Evolutionary conservation across 2,113 vertebrate genomes (phyloP).

Genomic region (Procavia capensis): DNA sequence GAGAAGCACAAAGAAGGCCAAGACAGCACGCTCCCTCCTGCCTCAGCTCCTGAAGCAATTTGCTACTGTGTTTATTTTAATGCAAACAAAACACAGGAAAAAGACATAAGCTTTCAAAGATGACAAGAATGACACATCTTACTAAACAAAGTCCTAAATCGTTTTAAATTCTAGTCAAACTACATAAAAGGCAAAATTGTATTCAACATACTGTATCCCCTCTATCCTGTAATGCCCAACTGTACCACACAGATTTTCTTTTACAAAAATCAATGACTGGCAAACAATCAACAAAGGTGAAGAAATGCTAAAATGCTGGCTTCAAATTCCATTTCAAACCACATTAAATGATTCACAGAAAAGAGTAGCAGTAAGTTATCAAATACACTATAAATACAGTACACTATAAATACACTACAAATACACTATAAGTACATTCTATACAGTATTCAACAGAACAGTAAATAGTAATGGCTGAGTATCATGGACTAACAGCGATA

Average conservation of each 20-base stretch:
- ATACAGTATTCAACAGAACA: not conserved
- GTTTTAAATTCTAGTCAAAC: slow-evolving; percentile 45
- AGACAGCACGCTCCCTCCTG: slow-evolving; percentile 98
- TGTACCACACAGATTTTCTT: slow-evolving; percentile 19
- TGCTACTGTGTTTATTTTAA: slow-evolving; percentile 91
- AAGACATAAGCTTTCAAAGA: slow-evolving; percentile 65
- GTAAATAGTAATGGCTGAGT: slow-evolving; percentile 4
- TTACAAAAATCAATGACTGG: slow-evolving; percentile 11
- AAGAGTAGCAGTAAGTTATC: not conserved
- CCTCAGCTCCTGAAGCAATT: slow-evolving; percentile 97
- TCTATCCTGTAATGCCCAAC: not conserved
- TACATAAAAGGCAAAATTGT: slow-evolving; percentile 49
- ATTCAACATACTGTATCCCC: not conserved
- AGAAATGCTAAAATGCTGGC: slow-evolving; percentile 38
- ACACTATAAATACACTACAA: not conserved
- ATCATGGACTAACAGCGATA: slow-evolving; percentile 37
- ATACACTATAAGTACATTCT: not conserved
- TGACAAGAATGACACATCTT: slow-evolving; percentile 40
- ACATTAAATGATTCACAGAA: slow-evolving; percentile 41
- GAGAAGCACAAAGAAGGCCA: slow-evolving; percentile 95
- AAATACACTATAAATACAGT: not conserved
- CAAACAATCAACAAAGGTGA: not conserved
- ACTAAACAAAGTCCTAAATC: slow-evolving; percentile 45
- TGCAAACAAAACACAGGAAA: slow-evolving; percentile 64
- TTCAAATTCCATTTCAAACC: slow-evolving; percentile 57